Base-by-base conservation (phyloP, 2,888 invertebrate genomes). In the Thecocarcelia acutangulata region DNA sequence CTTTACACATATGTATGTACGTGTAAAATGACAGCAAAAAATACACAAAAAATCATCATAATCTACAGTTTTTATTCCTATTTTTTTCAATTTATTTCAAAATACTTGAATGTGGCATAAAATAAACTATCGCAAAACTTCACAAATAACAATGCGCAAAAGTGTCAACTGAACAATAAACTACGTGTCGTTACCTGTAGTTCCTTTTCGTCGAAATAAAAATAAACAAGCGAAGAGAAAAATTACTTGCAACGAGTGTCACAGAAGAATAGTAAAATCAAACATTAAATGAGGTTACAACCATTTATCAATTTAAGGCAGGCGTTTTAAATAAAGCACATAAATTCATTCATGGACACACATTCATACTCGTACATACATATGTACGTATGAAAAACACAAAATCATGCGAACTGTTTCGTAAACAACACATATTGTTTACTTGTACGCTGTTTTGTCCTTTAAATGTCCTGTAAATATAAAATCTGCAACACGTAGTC, bases 401-500 rank as follows among this genome's bases (percentile, higher is more conserved):
- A 21, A 37, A 40, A 21, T 12, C 13, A 21, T 13, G 46, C 37
- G 19, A 28, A 28, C 0, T 40, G n/a, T 42, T 28, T n/a, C 28
- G 52, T 28, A 44, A 19, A 52, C 42, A 54, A 24, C 15, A 52
- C 42, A 61, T 40, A 21, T 6, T 15, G 24, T 66, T 52, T 66
- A 24, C 52, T 50, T 61, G 44, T 61, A 52, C 17, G 13, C 28
- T 33, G 19, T 44, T 73, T 73, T 8, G 54, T 64, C 42, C 40
- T 63, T 40, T 75, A 66, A 69, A 64, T 63, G 50, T 74, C 64
- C 63, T 73, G 61, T 46, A 75, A 77, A 73, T 69, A 50, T 69
- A 68, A 77, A 81, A 77, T 77, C 77, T 82, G 82, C 82, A 82
- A 82, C 82, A 82, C 82, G 82, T 82, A 82, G 59, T 61, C 64